Evolutionary conservation across 2,113 vertebrate species (phyloP), one percentile per base, ranked within the genome.

Genomic region (Psittacara wagleri): DNA sequence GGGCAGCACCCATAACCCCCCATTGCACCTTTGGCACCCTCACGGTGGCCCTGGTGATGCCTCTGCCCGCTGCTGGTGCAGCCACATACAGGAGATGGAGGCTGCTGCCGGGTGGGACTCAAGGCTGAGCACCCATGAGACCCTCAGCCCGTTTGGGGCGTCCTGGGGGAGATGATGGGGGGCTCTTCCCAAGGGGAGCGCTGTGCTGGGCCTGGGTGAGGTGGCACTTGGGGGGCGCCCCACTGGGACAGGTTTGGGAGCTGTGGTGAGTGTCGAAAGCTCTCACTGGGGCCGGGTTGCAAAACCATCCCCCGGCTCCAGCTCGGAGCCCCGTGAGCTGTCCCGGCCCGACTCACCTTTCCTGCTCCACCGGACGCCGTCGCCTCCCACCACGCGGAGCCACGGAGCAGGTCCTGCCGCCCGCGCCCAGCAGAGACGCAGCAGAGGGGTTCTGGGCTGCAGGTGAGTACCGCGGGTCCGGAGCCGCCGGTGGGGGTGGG

Each of bases 301-400:
- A 91, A 96, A 96, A 96, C 35, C 69, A 24, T 81, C 83, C 68
- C 22, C 8, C 0, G 72, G 96, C 77, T 86, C 29, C 59, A 25
- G 52, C 11, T 11, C 35, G 3, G 10, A 76, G 39, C 82, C 79
- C 80, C 86, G 77, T 37, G 89, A 81, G 83, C 49, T 46, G n/a
- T 55, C 68, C 76, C 85, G 7, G 61, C 52, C 59, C 1, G 3
- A 96, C 96, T 96, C 93, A 86, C 95, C 86, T 94, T 95, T 96
- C 96, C 96, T 74, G 96, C 96, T 96, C 80, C 1, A 0, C 95
- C 89, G 80, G 95, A 39, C 1, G 1, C 88, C 1, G 37, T 43
- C 91, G 3, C 86, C 95, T 88, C 96, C 95, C 37, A 88, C 35
- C 75, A 28, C 7, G 17, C 74, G 3, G 33, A 41, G 37, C 37